Percentiles rank a stretch among this genome's conserved stretches.
These are phyloP conservation scores for Drosophila colorata DNA, from an alignment of 2,888 invertebrate genomes.

Conservation along the genomic window DNA sequence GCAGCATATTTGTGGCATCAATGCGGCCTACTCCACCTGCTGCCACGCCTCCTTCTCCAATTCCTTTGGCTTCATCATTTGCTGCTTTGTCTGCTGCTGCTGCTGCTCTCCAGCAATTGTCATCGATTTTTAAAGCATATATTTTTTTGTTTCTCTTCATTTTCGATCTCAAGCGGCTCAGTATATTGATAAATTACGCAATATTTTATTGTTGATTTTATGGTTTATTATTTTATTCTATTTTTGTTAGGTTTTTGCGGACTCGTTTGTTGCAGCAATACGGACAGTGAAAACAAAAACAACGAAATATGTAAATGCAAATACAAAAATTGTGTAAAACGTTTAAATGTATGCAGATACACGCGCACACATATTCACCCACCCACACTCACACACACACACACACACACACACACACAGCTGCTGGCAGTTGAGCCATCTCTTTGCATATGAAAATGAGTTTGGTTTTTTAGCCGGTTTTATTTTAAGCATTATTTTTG, in stretches of 20 bases:
- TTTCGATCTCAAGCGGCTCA: constrained; percentile 1
- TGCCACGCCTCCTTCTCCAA: background rate
- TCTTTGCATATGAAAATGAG: constrained; percentile 77
- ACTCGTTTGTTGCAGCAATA: constrained; percentile 16
- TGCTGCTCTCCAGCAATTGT: constrained; percentile 12
- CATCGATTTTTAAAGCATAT: constrained; percentile 47
- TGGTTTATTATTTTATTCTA: constrained; percentile 28
- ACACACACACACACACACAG: constrained; percentile 18
- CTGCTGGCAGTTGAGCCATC: constrained; percentile 7
- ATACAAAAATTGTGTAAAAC: constrained; percentile 59
- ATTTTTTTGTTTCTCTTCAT: constrained; percentile 14
- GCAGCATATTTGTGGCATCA: constrained; percentile 54
- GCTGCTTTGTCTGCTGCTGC: no score
- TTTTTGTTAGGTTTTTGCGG: constrained; percentile 13
- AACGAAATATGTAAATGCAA: constrained; percentile 54
- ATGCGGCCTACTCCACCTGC: constrained; percentile 28
- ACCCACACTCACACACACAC: constrained; percentile 4
- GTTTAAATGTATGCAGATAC: constrained; percentile 73
- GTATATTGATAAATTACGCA: constrained; percentile 70
- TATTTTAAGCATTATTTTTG: constrained; percentile 15
- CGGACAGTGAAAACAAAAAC: constrained; percentile 44
- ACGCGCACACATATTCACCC: constrained; percentile 51
- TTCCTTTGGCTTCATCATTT: no score
- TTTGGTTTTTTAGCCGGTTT: constrained; percentile 46
- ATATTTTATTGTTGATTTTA: constrained; percentile 49